A percentile compares a stretch with the other conserved stretches of the same genome.
Evolutionary conservation across 2,888 invertebrate genomes (phyloP).

Genomic region (Papilio protenor): DNA sequence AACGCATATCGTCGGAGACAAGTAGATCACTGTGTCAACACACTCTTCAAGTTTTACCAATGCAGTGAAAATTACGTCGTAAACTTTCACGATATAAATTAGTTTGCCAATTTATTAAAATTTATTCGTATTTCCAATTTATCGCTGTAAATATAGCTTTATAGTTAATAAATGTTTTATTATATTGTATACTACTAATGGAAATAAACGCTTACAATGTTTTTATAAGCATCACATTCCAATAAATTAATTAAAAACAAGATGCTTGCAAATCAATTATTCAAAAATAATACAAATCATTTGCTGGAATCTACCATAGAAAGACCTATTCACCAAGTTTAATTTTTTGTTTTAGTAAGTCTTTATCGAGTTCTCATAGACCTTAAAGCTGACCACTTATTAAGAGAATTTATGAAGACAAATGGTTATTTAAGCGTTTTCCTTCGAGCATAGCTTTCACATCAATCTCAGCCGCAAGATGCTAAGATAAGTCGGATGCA

Average conservation of each 20-base stretch:
- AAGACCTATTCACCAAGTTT: too few species aligned
- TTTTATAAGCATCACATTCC: too few species aligned
- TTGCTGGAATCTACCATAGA: too few species aligned
- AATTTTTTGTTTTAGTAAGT: too few species aligned
- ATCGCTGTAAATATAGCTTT: background rate
- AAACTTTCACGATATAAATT: constrained; percentile 21
- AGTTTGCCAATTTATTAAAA: constrained; percentile 11
- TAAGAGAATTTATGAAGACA: constrained; percentile 14
- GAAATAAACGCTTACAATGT: background rate
- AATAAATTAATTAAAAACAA: too few species aligned
- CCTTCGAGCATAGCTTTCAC: background rate
- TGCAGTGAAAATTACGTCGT: constrained; percentile 12
- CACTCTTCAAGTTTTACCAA: constrained; percentile 9
- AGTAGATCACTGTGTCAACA: constrained; percentile 20
- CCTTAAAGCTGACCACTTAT: background rate
- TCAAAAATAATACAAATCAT: too few species aligned
- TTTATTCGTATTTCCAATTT: constrained; percentile 16
- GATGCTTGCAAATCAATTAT: too few species aligned
- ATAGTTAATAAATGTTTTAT: background rate
- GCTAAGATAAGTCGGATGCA: constrained; percentile 1
- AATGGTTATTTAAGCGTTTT: constrained; percentile 8
- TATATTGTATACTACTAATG: background rate
- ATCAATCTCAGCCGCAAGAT: background rate
- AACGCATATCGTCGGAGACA: background rate
- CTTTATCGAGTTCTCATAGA: background rate